Conservation (phyloP, 2,113 vertebrate genomes). For the Phylloscopus whistleri region DNA sequence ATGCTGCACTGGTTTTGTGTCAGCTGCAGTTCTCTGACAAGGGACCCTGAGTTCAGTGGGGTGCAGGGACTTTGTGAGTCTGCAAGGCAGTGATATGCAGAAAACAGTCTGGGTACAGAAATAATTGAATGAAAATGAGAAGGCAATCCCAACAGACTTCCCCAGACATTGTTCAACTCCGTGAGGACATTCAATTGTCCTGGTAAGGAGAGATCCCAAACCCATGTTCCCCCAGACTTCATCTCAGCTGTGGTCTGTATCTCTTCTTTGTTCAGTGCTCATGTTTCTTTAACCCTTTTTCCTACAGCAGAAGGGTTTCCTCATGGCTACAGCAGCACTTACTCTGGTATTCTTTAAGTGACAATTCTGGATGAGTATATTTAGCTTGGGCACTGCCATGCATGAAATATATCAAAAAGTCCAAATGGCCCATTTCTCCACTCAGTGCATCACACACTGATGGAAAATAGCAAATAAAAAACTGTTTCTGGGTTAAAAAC, state of each 20-base stretch:
- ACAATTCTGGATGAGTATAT: not conserved
- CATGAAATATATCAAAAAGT: not conserved
- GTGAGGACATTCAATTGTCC: not conserved
- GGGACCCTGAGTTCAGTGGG: not conserved
- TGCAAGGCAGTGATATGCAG: not conserved
- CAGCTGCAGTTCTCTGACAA: not conserved
- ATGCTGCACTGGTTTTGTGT: not conserved
- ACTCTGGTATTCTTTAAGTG: not conserved
- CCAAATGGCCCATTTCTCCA: not conserved
- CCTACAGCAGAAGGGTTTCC: not conserved
- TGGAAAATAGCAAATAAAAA: not conserved
- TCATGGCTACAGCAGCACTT: not conserved
- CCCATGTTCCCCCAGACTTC: not conserved
- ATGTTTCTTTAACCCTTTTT: not conserved
- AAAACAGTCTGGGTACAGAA: not conserved
- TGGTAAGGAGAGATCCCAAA: not conserved
- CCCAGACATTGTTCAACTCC: not conserved
- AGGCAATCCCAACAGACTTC: not conserved
- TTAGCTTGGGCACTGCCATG: not conserved
- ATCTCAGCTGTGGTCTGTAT: not conserved
- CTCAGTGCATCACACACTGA: not conserved
- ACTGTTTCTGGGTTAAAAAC: not conserved
- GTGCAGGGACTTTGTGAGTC: not conserved
- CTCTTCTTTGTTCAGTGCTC: not conserved
- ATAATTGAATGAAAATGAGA: not conserved